Conservation (phyloP, 35 echinoderm and acorn worm genomes). For the Patiria miniata region DNA sequence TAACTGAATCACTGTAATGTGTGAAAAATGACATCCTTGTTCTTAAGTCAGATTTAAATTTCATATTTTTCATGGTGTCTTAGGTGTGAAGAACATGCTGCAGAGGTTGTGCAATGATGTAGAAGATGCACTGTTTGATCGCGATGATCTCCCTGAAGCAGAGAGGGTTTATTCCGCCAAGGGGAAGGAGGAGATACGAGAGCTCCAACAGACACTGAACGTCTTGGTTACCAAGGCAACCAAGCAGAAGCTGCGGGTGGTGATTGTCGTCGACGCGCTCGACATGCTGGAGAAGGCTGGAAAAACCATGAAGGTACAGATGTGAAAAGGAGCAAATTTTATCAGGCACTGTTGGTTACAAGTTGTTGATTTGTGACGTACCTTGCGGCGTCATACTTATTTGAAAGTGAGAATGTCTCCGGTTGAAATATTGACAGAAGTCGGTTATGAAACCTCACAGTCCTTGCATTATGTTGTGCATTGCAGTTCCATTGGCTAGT, state of each 20-base stretch:
- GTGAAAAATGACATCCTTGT: too few species aligned
- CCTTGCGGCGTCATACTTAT: too few species aligned
- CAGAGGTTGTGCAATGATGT: conserved; percentile 49
- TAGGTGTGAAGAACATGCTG: conserved; percentile 47
- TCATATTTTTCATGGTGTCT: neutral
- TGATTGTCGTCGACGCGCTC: conserved; percentile 70
- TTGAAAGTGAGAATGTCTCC: too few species aligned
- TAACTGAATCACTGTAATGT: too few species aligned
- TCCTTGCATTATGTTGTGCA: too few species aligned
- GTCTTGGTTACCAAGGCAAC: conserved; percentile 37
- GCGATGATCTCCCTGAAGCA: neutral
- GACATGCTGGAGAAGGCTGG: conserved; percentile 56
- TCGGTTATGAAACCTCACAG: too few species aligned
- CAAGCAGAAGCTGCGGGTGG: neutral
- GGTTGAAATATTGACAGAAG: too few species aligned
- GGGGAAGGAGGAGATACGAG: conserved; percentile 28
- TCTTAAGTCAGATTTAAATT: too few species aligned
- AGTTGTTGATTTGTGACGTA: too few species aligned
- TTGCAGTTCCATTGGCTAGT: too few species aligned
- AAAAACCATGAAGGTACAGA: conserved; percentile 24
- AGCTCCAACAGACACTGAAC: conserved; percentile 33
- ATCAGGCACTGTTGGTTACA: too few species aligned
- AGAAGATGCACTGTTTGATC: conserved; percentile 9
- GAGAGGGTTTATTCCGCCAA: neutral
- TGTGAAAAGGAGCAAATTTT: too few species aligned